phyloP scores from a whole-genome alignment of 2,888 invertebrate species.

The Linyphia triangularis region DNA sequence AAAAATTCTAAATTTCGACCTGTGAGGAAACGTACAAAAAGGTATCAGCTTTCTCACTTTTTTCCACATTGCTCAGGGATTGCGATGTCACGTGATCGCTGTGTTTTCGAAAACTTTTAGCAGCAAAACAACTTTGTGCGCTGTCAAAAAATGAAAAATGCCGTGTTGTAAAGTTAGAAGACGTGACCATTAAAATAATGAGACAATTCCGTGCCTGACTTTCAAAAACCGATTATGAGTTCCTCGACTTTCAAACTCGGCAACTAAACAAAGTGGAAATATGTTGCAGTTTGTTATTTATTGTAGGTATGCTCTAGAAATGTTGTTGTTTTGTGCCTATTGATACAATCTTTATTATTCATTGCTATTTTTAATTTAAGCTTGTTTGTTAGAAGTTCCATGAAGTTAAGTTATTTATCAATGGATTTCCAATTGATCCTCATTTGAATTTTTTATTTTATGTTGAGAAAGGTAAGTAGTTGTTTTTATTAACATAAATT shows the following conservation, averaged over 20 bases:
- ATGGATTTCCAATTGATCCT: too few relatives aligned
- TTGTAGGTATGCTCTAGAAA: background rate
- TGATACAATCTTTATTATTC: background rate
- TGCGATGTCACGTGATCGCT: background rate
- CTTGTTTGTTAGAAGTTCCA: too few relatives aligned
- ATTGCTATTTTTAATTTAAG: too few relatives aligned
- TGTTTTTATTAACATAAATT: too few relatives aligned
- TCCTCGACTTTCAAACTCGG: constrained; percentile 13
- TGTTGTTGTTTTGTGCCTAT: background rate
- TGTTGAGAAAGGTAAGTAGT: too few relatives aligned
- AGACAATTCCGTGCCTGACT: constrained; percentile 38
- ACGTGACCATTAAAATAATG: constrained; percentile 65
- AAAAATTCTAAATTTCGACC: too few relatives aligned
- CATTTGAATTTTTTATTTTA: too few relatives aligned
- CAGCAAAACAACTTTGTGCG: background rate
- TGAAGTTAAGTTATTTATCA: too few relatives aligned
- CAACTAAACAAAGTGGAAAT: constrained; percentile 12
- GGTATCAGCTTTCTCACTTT: too few relatives aligned
- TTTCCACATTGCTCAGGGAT: too few relatives aligned
- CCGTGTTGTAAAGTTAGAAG: constrained; percentile 27
- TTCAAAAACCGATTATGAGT: constrained; percentile 30
- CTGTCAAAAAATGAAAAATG: background rate
- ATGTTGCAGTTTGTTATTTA: background rate
- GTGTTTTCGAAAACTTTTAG: background rate
- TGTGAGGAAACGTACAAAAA: too few relatives aligned